Evolutionary conservation across 2,797 vertebrate genomes (phyloP).

Genomic region (Phrynocephalus vlangalii): DNA sequence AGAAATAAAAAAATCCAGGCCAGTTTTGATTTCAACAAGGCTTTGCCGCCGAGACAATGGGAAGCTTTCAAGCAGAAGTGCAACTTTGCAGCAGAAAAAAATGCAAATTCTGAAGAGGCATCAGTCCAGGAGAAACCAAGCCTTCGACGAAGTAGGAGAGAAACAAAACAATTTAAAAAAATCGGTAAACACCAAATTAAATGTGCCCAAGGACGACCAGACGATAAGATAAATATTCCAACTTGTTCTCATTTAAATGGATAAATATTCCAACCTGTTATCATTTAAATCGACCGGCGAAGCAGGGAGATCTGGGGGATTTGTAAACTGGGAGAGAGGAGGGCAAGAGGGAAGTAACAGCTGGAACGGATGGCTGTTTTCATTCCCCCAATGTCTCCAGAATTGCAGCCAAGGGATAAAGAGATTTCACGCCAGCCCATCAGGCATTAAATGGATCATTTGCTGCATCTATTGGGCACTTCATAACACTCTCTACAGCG

Average conservation of each 20-base stretch:
- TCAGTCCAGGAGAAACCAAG: constrained; percentile 40
- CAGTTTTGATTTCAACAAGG: constrained; percentile 52
- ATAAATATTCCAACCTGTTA: constrained; percentile 60
- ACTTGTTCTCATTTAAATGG: constrained; percentile 66
- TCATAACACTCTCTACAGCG: constrained; percentile 33
- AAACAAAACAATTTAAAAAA: constrained; percentile 22
- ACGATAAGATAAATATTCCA: constrained; percentile 38
- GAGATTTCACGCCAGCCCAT: constrained; percentile 60
- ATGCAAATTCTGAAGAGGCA: constrained; percentile 45
- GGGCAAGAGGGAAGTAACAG: constrained; percentile 39
- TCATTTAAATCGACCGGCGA: constrained; percentile 67
- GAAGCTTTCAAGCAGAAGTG: constrained; percentile 71
- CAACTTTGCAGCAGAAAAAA: constrained; percentile 49
- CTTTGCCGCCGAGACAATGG: constrained; percentile 66
- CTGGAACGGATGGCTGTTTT: constrained; percentile 45
- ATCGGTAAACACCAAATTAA: constrained; percentile 21
- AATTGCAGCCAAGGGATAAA: constrained; percentile 59
- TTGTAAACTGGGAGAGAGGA: constrained; percentile 64
- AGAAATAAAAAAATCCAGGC: constrained; percentile 46
- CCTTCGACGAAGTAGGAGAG: neutral
- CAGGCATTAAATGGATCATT: constrained; percentile 70
- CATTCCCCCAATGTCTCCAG: constrained; percentile 49
- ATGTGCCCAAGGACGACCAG: constrained; percentile 40
- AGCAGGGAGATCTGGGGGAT: constrained; percentile 16
- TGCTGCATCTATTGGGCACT: constrained; percentile 67